Evolutionary conservation across 2,888 invertebrate species (phyloP).

Genomic region (Heliconius sara): DNA sequence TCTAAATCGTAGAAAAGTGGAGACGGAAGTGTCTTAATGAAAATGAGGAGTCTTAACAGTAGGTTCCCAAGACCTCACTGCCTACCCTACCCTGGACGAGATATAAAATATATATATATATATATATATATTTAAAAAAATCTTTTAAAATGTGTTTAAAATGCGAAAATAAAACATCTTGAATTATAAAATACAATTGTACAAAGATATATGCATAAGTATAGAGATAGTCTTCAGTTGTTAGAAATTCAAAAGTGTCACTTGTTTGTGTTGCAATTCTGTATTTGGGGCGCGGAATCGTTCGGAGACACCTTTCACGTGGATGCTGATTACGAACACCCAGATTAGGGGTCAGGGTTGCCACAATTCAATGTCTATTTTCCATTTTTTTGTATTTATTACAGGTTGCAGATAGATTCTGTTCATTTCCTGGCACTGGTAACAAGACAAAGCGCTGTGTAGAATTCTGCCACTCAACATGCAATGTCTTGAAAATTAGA

Average conservation of each 20-base stretch:
- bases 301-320: slow-evolving; percentile 42
- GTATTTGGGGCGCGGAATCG: slow-evolving; percentile 42
- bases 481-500: too few species aligned
- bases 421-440: not conserved
- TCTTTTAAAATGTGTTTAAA: not conserved
- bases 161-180: not conserved
- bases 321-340: slow-evolving; percentile 38
- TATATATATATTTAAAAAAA: not conserved
- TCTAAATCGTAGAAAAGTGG: too few species aligned
- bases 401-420: too few species aligned
- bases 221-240: not conserved
- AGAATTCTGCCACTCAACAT: too few species aligned
- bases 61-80: too few species aligned
- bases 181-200: not conserved
- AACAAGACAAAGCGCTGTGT: not conserved
- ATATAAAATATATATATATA: too few species aligned
- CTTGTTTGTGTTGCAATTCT: slow-evolving; percentile 27
- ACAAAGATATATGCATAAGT: slow-evolving; percentile 1
- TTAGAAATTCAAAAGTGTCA: slow-evolving; percentile 34
- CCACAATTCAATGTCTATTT: not conserved
- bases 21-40: too few species aligned
- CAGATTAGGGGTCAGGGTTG: slow-evolving; percentile 35
- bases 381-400: not conserved
- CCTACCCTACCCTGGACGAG: too few species aligned
- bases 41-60: too few species aligned